A percentile compares a stretch with the other conserved stretches of the same genome.
phyloP scores from a whole-genome alignment of 2,888 invertebrate species.

The Actias luna region DNA sequence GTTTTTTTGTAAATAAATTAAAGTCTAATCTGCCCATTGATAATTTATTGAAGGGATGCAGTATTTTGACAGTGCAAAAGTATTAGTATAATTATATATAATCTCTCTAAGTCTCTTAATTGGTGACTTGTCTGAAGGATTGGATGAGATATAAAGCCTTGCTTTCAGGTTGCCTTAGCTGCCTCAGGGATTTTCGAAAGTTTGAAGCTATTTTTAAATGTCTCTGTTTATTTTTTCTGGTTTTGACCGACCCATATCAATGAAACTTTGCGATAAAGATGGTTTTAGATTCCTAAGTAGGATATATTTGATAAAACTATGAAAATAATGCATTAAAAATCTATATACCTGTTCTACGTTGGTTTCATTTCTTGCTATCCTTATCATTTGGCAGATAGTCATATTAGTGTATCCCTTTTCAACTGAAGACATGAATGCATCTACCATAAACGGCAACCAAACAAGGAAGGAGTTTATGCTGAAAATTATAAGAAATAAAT shows the following conservation, averaged over 20 bases:
- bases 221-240: too few species aligned
- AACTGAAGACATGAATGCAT: conserved; percentile 50
- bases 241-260: too few species aligned
- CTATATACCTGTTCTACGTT: conserved; percentile 21
- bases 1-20: conserved; percentile 83
- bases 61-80: conserved; percentile 90
- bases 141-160: conserved; percentile 84
- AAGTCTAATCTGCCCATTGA: conserved; percentile 89
- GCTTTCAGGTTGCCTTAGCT: too few species aligned
- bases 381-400: conserved; percentile 52
- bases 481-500: conserved; percentile 19
- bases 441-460: conserved; percentile 53
- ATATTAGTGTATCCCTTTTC: conserved; percentile 41
- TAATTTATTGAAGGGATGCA: conserved; percentile 87
- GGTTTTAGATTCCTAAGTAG: too few species aligned
- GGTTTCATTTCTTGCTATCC: conserved; percentile 37
- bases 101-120: conserved; percentile 92
- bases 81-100: conserved; percentile 84
- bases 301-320: too few species aligned
- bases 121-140: conserved; percentile 89
- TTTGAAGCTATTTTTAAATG: too few species aligned
- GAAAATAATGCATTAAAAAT: neutral
- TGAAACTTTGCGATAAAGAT: too few species aligned
- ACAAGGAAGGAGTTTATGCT: conserved; percentile 52
- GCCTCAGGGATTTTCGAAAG: too few species aligned